Evolutionary conservation across 2,113 vertebrate genomes (phyloP).

Genomic region (Desmodus rotundus): DNA sequence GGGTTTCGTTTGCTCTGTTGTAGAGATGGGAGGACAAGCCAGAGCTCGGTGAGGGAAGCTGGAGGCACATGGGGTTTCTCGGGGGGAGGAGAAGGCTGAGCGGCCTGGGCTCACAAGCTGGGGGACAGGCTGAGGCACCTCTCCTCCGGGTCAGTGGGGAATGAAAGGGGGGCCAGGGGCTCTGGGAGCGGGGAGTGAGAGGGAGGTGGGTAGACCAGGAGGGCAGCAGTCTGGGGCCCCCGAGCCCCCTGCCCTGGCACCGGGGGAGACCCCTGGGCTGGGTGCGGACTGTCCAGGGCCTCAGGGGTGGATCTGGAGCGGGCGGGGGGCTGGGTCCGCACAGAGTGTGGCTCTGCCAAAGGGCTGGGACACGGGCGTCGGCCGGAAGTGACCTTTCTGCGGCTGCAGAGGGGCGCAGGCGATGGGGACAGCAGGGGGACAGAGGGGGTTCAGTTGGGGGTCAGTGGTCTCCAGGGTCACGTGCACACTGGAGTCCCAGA

Average conservation of each 20-base stretch:
- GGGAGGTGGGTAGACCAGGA: not conserved
- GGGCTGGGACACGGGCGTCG: not conserved
- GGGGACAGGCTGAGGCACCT: not conserved
- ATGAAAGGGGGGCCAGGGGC: fast-evolving
- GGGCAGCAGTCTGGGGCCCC: not conserved
- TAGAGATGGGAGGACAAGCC: not conserved
- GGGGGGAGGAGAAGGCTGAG: not conserved
- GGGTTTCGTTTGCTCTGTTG: not conserved
- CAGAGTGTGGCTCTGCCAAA: too few species aligned
- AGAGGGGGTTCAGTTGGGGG: not conserved
- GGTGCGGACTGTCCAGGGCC: not conserved
- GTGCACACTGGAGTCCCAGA: too few species aligned
- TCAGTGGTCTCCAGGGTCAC: not conserved
- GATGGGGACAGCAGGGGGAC: not conserved
- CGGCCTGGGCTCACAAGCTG: fast-evolving
- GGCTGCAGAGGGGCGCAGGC: not conserved
- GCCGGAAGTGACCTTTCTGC: not conserved
- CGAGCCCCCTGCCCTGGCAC: not conserved
- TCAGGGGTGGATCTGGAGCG: not conserved
- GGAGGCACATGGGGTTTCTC: not conserved
- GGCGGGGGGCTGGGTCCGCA: not conserved
- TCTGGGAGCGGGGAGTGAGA: not conserved
- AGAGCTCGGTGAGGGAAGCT: not conserved
- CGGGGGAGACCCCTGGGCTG: not conserved
- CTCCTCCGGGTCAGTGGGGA: too few species aligned